These are phyloP conservation scores for Cryptops parisi DNA, from an alignment of 2,888 invertebrate genomes.

Conservation along the genomic window DNA sequence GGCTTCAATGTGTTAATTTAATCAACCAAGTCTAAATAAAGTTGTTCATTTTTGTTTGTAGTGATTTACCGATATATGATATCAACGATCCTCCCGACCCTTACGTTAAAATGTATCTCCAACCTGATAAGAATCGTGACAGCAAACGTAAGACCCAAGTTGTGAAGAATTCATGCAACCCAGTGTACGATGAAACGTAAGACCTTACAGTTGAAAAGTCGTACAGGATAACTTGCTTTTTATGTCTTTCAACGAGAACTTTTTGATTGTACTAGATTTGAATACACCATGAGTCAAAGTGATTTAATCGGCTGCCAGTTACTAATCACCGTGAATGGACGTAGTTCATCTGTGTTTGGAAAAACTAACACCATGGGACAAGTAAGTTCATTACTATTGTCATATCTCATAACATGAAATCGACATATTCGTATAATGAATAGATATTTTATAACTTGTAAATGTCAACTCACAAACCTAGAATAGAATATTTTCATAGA, in stretches of 20 bases:
- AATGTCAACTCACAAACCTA: no score
- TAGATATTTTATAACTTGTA: no score
- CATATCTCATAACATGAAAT: no score
- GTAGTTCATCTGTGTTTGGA: constrained; percentile 47
- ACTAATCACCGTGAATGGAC: constrained; percentile 76
- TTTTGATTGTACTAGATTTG: constrained; percentile 41
- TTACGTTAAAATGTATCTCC: constrained; percentile 71
- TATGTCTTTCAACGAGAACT: background rate
- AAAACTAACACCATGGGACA: constrained; percentile 71
- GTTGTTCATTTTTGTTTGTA: constrained; percentile 28
- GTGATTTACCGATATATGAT: constrained; percentile 65
- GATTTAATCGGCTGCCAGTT: constrained; percentile 61
- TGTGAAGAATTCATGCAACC: constrained; percentile 81
- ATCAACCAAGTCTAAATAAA: background rate
- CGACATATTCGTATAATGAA: no score
- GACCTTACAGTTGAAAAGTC: constrained; percentile 16
- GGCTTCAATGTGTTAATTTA: background rate
- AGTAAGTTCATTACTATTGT: constrained; percentile 38
- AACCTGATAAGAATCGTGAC: constrained; percentile 71
- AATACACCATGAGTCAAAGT: constrained; percentile 66
- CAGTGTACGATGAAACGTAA: constrained; percentile 68
- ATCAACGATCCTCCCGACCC: constrained; percentile 74
- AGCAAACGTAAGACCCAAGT: constrained; percentile 73
- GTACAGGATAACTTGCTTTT: background rate
- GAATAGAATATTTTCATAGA: background rate